phyloP scores from a whole-genome alignment of 2,888 invertebrate species.

The Anthrax anthrax region DNA sequence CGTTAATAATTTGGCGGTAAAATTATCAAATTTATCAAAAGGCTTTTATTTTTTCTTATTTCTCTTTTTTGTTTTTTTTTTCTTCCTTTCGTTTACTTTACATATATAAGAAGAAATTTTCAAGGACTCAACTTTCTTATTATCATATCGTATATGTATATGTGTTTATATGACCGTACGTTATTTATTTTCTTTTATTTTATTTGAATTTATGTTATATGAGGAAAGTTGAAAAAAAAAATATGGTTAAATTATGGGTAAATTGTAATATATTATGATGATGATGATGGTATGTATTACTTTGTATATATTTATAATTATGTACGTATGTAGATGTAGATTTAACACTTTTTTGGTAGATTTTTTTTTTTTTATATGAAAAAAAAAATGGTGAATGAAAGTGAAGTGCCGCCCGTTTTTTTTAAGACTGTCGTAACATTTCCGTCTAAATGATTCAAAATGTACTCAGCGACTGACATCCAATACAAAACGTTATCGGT shows the following conservation, averaged over 20 bases:
- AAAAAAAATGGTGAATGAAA: not conserved
- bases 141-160: too few species aligned
- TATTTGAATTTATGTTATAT: too few species aligned
- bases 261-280: not conserved
- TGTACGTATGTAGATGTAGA: not conserved
- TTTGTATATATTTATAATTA: not conserved
- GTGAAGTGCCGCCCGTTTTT: conserved; percentile 1
- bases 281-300: not conserved
- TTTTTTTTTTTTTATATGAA: not conserved
- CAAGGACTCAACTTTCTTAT: too few species aligned
- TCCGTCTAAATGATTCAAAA: conserved; percentile 11
- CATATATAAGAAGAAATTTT: too few species aligned
- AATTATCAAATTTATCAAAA: not conserved
- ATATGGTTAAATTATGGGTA: too few species aligned
- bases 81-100: too few species aligned
- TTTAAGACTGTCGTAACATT: conserved; percentile 6
- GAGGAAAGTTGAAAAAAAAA: too few species aligned
- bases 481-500: not conserved
- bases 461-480: conserved; percentile 12
- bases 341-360: not conserved
- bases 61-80: not conserved
- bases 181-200: too few species aligned
- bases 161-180: too few species aligned
- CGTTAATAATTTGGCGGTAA: not conserved
- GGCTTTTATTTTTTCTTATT: too few species aligned